phyloP scores from a whole-genome alignment of 2,888 invertebrate genomes.

The Clunio marinus region DNA sequence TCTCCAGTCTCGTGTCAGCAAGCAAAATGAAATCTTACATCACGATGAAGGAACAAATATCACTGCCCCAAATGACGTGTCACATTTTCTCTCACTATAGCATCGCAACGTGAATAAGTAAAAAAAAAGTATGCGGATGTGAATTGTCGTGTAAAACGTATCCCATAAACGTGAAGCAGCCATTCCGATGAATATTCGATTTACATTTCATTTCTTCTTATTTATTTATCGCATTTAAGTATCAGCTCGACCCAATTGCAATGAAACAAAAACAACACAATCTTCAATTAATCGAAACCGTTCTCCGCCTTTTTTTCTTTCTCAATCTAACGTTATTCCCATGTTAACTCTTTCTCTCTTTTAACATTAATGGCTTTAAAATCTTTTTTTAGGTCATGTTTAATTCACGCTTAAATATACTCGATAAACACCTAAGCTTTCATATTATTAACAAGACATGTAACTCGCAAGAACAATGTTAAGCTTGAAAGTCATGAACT shows the following conservation, averaged over 20 bases:
- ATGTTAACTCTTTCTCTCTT: not conserved
- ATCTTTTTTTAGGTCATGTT: not conserved
- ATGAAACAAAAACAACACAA: not conserved
- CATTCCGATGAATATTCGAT: not conserved
- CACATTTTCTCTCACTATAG: not conserved
- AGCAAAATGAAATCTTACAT: too few species aligned
- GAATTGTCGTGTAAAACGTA: not conserved
- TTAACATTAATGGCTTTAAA: too few species aligned
- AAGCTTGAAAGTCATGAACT: conserved; percentile 1
- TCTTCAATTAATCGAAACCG: not conserved
- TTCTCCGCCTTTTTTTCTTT: not conserved
- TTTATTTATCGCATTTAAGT: not conserved
- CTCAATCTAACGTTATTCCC: not conserved
- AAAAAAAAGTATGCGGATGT: not conserved
- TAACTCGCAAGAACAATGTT: not conserved
- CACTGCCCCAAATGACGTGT: conserved; percentile 9
- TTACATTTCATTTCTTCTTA: not conserved
- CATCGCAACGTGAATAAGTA: not conserved
- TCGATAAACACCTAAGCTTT: too few species aligned
- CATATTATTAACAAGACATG: too few species aligned
- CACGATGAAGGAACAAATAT: too few species aligned
- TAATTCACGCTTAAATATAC: not conserved
- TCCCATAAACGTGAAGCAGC: not conserved
- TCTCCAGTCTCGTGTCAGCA: too few species aligned
- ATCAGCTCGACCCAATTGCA: conserved; percentile 8